Percentiles rank a stretch among this genome's conserved stretches.
Evolutionary conservation across 2,888 invertebrate species (phyloP).

Genomic region (Camponotus fellah): DNA sequence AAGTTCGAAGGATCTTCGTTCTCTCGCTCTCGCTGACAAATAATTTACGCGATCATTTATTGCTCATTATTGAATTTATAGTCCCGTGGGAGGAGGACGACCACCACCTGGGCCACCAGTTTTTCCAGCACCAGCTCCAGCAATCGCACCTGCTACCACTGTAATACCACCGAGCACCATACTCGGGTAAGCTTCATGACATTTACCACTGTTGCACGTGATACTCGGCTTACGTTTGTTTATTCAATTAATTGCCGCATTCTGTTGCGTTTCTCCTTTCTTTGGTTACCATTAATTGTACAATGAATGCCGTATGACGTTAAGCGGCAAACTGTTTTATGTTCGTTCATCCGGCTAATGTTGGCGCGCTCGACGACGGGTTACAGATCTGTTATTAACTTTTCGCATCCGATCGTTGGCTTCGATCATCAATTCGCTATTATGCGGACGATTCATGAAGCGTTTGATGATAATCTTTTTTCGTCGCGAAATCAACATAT

Average conservation of each 20-base stretch:
- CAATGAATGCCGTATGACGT: background rate
- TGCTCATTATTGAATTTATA: constrained; percentile 71
- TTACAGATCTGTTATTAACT: constrained; percentile 23
- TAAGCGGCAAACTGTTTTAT: constrained; percentile 26
- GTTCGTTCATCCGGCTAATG: constrained; percentile 22
- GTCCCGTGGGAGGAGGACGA: constrained; percentile 82
- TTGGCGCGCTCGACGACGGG: constrained; percentile 21
- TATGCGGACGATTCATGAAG: background rate
- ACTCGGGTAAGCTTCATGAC: constrained; percentile 80
- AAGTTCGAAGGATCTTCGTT: background rate
- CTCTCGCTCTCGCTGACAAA: background rate
- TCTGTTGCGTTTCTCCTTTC: constrained; percentile 7
- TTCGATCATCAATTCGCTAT: constrained; percentile 10
- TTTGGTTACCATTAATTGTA: constrained; percentile 27
- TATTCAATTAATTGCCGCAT: constrained; percentile 52
- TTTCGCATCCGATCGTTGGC: background rate
- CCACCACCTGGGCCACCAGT: constrained; percentile 84
- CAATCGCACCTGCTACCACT: constrained; percentile 87
- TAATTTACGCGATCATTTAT: constrained; percentile 55
- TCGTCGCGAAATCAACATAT: background rate
- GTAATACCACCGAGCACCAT: constrained; percentile 81
- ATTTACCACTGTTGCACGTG: constrained; percentile 30
- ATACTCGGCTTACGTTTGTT: constrained; percentile 49
- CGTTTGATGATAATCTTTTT: background rate
- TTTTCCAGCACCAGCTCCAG: constrained; percentile 86